Evolutionary conservation across 1,140 invertebrate species (phyloP).

Genomic region (Phymastichus coffea): DNA sequence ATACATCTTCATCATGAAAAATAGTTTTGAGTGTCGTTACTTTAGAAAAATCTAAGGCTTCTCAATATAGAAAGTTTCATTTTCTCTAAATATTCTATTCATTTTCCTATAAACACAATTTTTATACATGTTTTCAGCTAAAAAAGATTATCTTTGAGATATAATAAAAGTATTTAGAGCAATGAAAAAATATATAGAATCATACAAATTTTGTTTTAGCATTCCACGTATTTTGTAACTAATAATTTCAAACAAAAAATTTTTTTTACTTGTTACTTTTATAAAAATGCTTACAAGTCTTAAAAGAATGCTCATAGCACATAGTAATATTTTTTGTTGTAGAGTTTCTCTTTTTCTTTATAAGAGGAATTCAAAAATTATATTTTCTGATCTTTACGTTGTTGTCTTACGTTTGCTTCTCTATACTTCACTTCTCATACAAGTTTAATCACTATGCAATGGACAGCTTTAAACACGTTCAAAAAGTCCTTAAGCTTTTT

Average conservation of each 20-base stretch:
- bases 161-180: too few species aligned
- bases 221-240: too few species aligned
- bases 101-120: neutral
- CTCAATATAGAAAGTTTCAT: neutral
- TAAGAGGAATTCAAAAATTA: slow-evolving; percentile 23
- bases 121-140: too few species aligned
- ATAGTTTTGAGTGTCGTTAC: neutral
- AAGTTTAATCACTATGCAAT: neutral
- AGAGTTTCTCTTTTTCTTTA: slow-evolving; percentile 1
- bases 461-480: slow-evolving; percentile 13
- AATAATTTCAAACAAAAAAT: too few species aligned
- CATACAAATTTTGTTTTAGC: too few species aligned
- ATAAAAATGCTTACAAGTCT: slow-evolving; percentile 11
- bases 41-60: neutral
- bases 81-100: neutral
- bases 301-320: neutral
- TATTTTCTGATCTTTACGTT: slow-evolving; percentile 14
- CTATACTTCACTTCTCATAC: neutral
- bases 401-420: slow-evolving; percentile 7
- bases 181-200: too few species aligned
- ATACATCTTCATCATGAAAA: too few species aligned
- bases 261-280: too few species aligned
- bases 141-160: too few species aligned
- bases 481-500: slow-evolving; percentile 12
- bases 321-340: slow-evolving; percentile 14